Percentiles rank a stretch among this genome's conserved stretches.
phyloP scores from a whole-genome alignment of 2,113 vertebrate genomes.

The Zingel zingel region DNA sequence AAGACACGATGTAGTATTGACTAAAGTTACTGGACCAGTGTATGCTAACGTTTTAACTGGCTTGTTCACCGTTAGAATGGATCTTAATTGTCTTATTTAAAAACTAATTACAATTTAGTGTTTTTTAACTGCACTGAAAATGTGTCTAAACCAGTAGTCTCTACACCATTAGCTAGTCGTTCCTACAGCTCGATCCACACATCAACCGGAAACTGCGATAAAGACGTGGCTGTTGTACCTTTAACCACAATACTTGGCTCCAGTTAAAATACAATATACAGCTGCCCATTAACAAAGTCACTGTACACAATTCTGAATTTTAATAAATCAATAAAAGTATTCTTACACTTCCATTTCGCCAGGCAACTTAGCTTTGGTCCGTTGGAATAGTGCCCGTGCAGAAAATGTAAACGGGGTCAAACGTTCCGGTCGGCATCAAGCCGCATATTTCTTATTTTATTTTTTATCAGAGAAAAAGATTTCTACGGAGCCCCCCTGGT shows the following conservation, averaged over 20 bases:
- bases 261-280: background rate
- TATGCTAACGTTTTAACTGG: background rate
- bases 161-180: background rate
- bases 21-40: too few species aligned
- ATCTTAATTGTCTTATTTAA: background rate
- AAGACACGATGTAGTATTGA: background rate
- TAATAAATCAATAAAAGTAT: background rate
- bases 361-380: background rate
- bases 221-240: background rate
- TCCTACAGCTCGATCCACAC: background rate
- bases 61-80: background rate
- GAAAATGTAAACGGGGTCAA: background rate
- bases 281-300: rapidly evolving
- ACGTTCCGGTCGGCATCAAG: background rate
- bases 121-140: background rate
- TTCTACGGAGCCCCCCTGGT: too few species aligned
- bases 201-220: background rate
- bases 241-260: background rate
- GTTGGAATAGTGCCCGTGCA: conserved; percentile 35
- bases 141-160: background rate
- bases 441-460: too few species aligned
- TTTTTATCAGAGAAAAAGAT: too few species aligned
- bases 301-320: background rate
- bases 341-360: conserved; percentile 77
- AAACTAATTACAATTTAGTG: background rate